phyloP scores from a whole-genome alignment of 2,797 vertebrate species.

The Harpagifer antarcticus region DNA sequence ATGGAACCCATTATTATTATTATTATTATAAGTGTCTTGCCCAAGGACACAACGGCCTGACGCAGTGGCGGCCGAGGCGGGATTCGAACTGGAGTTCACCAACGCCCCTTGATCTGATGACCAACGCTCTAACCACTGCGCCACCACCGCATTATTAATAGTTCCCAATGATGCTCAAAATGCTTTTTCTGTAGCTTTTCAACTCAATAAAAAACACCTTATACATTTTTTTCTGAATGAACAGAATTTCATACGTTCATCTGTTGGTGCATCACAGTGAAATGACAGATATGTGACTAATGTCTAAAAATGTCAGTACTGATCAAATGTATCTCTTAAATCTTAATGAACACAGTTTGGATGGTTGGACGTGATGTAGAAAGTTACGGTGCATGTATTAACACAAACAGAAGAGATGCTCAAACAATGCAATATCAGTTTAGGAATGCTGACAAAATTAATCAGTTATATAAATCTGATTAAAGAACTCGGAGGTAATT shows the following conservation, averaged over 20 bases:
- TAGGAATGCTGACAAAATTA: neutral
- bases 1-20: no score
- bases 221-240: neutral
- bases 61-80: no score
- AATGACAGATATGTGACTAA: neutral
- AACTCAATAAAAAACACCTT: neutral
- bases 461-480: neutral
- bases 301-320: neutral
- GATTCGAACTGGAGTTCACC: no score
- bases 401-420: neutral
- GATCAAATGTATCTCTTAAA: no score
- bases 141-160: no score
- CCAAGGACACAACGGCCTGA: no score
- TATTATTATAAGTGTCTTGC: no score
- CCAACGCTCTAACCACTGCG: no score
- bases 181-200: neutral
- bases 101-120: no score
- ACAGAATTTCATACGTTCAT: neutral
- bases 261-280: neutral
- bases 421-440: neutral
- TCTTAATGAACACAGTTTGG: neutral
- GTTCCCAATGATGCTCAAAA: neutral
- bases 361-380: neutral
- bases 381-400: neutral
- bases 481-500: neutral